Evolutionary conservation across 37 sponge, comb jelly and placozoan species (phyloP).

Genomic region (Haliclona indistincta): DNA sequence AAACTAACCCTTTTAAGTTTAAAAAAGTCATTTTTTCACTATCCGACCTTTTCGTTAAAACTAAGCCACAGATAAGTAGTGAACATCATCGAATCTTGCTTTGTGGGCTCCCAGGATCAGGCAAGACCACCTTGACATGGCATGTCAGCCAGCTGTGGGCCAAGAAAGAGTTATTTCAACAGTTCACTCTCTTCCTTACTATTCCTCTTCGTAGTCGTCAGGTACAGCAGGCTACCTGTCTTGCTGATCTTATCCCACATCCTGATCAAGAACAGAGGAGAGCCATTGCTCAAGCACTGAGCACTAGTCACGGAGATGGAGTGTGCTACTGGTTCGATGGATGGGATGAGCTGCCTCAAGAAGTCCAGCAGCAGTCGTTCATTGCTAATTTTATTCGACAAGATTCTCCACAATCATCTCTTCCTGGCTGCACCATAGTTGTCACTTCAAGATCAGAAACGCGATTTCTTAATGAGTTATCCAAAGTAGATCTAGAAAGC

Average conservation of each 20-base stretch:
- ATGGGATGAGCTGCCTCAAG: not conserved
- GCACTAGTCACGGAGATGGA: not conserved
- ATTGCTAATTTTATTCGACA: not conserved
- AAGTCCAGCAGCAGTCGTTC: not conserved
- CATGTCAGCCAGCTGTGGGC: not conserved
- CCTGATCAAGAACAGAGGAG: not conserved
- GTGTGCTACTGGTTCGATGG: slow-evolving; percentile 2
- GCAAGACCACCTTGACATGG: not conserved
- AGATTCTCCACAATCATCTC: not conserved
- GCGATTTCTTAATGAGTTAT: not conserved
- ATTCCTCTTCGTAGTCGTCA: not conserved
- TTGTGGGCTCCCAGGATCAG: not conserved
- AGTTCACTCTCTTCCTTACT: not conserved
- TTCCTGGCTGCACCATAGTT: not conserved
- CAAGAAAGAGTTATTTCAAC: not conserved
- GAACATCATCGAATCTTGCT: too few species aligned
- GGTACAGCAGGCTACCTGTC: not conserved
- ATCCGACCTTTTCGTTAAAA: too few species aligned
- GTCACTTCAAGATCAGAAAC: not conserved
- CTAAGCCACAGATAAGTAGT: too few species aligned
- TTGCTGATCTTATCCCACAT: slow-evolving; percentile 12
- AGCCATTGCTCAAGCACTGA: not conserved
- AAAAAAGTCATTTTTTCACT: too few species aligned
- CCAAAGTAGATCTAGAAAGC: too few species aligned
- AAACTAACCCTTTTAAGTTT: too few species aligned